Percentiles rank a stretch among this genome's conserved stretches.
Evolutionary conservation across 2,888 invertebrate species (phyloP).

Genomic region (Plutella xylostella): DNA sequence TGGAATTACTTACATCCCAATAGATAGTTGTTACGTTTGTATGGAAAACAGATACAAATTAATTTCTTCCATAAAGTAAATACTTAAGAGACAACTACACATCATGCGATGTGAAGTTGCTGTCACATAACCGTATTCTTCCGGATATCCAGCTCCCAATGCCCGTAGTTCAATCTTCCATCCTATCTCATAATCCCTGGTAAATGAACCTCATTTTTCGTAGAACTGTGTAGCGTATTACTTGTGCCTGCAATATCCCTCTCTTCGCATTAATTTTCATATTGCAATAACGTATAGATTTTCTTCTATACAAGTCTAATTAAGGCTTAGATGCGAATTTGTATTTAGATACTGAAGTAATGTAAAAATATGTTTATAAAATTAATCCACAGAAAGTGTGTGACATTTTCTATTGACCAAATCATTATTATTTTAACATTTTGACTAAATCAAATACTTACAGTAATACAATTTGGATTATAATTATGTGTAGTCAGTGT

Average conservation of each 20-base stretch:
- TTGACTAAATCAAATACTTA: conserved; percentile 12
- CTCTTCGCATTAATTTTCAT: neutral
- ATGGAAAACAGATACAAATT: no score
- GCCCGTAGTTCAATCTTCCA: neutral
- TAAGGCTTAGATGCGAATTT: neutral
- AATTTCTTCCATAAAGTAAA: no score
- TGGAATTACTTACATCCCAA: no score
- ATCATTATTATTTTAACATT: neutral
- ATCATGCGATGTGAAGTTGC: no score
- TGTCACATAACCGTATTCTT: conserved; percentile 1
- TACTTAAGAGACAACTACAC: no score
- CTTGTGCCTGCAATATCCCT: no score
- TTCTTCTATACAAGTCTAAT: neutral
- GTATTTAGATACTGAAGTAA: neutral
- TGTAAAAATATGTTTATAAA: neutral
- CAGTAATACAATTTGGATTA: conserved; percentile 28
- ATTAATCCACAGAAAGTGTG: neutral
- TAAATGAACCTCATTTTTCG: conserved; percentile 45
- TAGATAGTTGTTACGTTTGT: no score
- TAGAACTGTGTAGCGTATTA: no score
- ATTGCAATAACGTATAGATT: neutral
- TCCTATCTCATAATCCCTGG: neutral
- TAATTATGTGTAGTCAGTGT: neutral
- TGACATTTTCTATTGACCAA: conserved; percentile 4
- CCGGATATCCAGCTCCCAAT: neutral